These are phyloP conservation scores for Clepsis dumicolana DNA, from an alignment of 2,888 invertebrate genomes.

Conservation along the genomic window DNA sequence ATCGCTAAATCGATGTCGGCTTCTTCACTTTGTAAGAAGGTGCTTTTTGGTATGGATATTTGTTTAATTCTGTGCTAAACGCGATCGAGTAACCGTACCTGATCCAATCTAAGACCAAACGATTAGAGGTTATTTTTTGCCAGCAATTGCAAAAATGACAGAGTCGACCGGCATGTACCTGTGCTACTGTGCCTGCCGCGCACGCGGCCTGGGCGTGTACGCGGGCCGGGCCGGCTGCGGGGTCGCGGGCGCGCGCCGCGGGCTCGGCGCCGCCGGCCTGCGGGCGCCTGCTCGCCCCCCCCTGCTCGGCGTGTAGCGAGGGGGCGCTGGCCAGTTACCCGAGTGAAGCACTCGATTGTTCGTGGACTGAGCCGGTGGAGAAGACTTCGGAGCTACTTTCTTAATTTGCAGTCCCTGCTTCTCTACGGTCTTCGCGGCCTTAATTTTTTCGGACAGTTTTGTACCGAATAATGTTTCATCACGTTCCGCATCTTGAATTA, in stretches of 20 bases:
- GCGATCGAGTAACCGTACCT: too few species aligned
- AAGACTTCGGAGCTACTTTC: too few species aligned
- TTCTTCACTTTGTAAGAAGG: too few species aligned
- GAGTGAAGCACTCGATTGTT: too few species aligned
- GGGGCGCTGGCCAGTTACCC: conserved; percentile 48
- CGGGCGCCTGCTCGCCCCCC: conserved; percentile 36
- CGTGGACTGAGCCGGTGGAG: too few species aligned
- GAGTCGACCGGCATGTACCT: conserved; percentile 32
- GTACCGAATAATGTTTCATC: conserved; percentile 44
- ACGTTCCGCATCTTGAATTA: too few species aligned
- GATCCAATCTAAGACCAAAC: too few species aligned
- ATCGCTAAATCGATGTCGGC: too few species aligned
- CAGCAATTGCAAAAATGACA: neutral
- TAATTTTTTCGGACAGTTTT: conserved; percentile 45
- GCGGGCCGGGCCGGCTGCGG: neutral
- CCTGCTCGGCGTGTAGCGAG: conserved; percentile 46
- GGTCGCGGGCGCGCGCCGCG: too few species aligned
- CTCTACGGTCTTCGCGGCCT: conserved; percentile 45
- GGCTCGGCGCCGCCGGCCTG: neutral
- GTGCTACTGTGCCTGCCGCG: conserved; percentile 14
- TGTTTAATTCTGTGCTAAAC: too few species aligned
- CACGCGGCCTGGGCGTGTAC: conserved; percentile 14
- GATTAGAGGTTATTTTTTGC: neutral
- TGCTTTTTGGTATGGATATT: too few species aligned
- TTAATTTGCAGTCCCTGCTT: conserved; percentile 45